Percentiles rank a stretch among this genome's conserved stretches.
Conservation (phyloP, 2,797 vertebrate species). For the Chelon labrosus region DNA sequence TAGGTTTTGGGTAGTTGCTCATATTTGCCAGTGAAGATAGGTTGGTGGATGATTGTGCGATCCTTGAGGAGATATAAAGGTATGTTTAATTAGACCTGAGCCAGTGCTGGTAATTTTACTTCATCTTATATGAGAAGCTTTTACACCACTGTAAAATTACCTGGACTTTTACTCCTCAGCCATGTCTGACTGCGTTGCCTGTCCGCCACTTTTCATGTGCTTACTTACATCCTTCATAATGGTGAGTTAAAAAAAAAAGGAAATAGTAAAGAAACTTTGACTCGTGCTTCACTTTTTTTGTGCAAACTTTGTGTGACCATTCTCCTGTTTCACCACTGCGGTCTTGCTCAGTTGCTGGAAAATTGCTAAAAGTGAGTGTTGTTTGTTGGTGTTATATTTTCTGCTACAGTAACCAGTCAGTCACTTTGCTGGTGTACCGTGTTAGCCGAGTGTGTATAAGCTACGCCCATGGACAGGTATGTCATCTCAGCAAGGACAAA, state of each 20-base stretch:
- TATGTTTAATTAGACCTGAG: not conserved
- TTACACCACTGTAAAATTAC: not conserved
- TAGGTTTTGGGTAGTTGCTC: too few relatives aligned
- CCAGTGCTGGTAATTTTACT: not conserved
- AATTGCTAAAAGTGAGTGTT: constrained; percentile 44
- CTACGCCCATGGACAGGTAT: constrained; percentile 19
- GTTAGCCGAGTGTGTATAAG: constrained; percentile 17
- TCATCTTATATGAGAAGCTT: not conserved
- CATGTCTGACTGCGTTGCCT: not conserved
- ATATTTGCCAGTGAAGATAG: not conserved
- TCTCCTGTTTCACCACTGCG: constrained; percentile 16
- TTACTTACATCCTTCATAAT: not conserved
- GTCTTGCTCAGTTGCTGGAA: constrained; percentile 42
- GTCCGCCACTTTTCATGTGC: not conserved
- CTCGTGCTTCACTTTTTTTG: constrained; percentile 7
- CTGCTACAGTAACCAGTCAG: constrained; percentile 29
- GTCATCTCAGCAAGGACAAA: constrained; percentile 34
- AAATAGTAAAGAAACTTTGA: not conserved
- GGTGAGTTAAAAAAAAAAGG: not conserved
- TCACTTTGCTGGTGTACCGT: constrained; percentile 16
- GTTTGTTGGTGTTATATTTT: constrained; percentile 43
- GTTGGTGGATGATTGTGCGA: not conserved
- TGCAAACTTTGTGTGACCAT: constrained; percentile 1
- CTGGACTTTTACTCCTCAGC: not conserved
- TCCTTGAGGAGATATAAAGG: not conserved